Base-by-base conservation (phyloP, 2,113 vertebrate species). In the Rhabdornis inornatus region DNA sequence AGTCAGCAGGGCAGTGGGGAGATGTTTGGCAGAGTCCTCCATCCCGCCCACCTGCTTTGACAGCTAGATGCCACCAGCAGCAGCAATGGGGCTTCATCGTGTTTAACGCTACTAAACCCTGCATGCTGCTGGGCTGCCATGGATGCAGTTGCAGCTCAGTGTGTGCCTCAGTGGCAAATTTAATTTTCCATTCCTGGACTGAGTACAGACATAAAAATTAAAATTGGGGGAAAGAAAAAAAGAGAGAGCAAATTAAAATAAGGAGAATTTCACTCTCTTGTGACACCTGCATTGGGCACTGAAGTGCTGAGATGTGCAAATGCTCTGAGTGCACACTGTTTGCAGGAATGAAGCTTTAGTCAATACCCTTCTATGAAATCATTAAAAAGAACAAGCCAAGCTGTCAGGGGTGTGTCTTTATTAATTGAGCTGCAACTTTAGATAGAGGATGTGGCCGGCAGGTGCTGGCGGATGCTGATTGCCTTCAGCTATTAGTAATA, bases 31-130 rank as follows among this genome's bases (percentile, higher is more conserved):
- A 64, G 25, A n/a, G 10, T 72, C 11, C 64, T 60, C 21, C 37
- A 39, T 47, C 37, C 49, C 0, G 0, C 27, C 21, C 0, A 0
- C 42, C 35, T 47, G 61, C 20, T 64, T 72, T 44, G 64, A 24
- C 49, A 42, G 30, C 53, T 60, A 27, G 42, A 6, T 42, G 28
- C n/a, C 55, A 22, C 40, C 71, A 31, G 1, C 4, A 52, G 3
- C 25, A 39, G 42, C 76, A 64, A 2, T 10, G 68, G 79, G 14
- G 9, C 52, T 77, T 57, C 53, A 13, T 39, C 6, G 2, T 7
- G 8, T 64, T 70, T 7, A 37, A 30, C 9, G 42, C 23, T 2
- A 3, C 53, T 40, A 45, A 75, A 80, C 50, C 23, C 28, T 44
- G 19, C 5, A 0, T 15, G 9, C 50, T 76, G 35, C 53, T 44